Percentiles rank a stretch among this genome's conserved stretches.
Evolutionary conservation across 2,888 invertebrate genomes (phyloP).

Genomic region (Cephus pygmeus): DNA sequence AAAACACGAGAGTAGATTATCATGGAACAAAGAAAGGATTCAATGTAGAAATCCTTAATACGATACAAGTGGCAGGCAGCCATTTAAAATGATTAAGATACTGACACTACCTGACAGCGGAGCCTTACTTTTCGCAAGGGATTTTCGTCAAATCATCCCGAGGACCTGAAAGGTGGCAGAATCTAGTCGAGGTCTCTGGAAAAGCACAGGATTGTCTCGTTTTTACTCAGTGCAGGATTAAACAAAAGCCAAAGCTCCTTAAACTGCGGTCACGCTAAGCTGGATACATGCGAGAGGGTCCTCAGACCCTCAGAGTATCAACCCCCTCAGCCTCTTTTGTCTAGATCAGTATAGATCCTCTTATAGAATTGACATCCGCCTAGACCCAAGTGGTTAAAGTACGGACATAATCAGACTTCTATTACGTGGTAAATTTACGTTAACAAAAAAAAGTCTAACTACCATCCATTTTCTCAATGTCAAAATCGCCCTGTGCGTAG

Average conservation of each 20-base stretch:
- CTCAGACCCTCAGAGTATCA: constrained; percentile 36
- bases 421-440: not conserved
- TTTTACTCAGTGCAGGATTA: constrained; percentile 60
- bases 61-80: not conserved
- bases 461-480: not conserved
- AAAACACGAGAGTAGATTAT: not conserved
- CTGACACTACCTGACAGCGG: not conserved
- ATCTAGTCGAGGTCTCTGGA: not conserved
- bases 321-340: constrained; percentile 52
- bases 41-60: not conserved
- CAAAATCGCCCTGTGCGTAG: not conserved
- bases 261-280: constrained; percentile 65
- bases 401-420: not conserved
- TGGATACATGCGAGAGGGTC: constrained; percentile 61
- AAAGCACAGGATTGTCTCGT: constrained; percentile 31
- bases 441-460: not conserved
- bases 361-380: not conserved
- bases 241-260: constrained; percentile 65
- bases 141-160: not conserved
- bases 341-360: constrained; percentile 53
- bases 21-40: not conserved
- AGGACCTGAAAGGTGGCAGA: not conserved
- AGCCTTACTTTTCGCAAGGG: not conserved
- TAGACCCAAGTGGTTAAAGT: not conserved
- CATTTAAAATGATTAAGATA: not conserved